A percentile compares a stretch with the other conserved stretches of the same genome.
These are phyloP conservation scores for Teleogryllus occipitalis DNA, from an alignment of 1,140 invertebrate species.

Conservation along the genomic window DNA sequence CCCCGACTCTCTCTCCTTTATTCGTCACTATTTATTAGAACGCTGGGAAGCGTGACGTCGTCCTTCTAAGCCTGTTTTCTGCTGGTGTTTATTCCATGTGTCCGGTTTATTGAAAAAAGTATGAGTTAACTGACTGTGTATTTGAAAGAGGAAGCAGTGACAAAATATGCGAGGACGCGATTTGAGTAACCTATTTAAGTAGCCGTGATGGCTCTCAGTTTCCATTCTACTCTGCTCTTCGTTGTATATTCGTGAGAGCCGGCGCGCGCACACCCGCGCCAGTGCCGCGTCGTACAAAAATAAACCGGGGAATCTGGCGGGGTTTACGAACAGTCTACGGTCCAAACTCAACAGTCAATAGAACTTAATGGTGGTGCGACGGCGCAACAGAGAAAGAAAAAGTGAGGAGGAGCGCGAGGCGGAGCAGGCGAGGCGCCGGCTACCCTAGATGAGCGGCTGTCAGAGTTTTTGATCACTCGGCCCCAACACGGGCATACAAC, in stretches of 20 bases:
- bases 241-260: neutral
- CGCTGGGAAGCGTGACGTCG: no score
- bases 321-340: slow-evolving; percentile 1
- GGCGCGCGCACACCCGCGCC: no score
- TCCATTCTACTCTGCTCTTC: neutral
- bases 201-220: neutral
- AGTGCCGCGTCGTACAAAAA: neutral
- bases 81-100: neutral
- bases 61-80: no score
- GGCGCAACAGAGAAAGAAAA: neutral
- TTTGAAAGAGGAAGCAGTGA: neutral
- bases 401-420: neutral
- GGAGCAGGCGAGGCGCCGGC: no score
- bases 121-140: neutral
- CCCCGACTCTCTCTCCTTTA: no score
- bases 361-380: neutral
- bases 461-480: no score
- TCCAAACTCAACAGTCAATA: slow-evolving; percentile 4
- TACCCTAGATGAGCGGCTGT: no score
- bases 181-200: slow-evolving; percentile 1
- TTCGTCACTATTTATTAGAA: no score
- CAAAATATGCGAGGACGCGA: neutral
- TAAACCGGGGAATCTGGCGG: neutral
- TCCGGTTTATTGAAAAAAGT: neutral
- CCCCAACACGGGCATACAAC: no score